Evolutionary conservation across 2,888 invertebrate genomes (phyloP), one percentile per base, ranked within the genome.

Genomic region (Spodoptera exigua): DNA sequence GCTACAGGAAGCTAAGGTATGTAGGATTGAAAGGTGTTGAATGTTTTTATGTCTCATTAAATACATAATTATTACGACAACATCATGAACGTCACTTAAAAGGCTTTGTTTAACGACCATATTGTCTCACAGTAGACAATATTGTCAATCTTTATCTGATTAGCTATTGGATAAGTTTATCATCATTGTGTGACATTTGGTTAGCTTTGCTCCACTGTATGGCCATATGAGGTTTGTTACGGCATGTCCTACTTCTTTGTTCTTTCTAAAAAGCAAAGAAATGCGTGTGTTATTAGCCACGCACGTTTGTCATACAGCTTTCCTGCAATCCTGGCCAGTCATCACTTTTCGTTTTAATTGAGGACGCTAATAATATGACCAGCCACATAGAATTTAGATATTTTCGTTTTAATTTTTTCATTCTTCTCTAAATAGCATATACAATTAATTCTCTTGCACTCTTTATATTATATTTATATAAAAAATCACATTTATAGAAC

Each of bases 1-100:
- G 85, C 89, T 71, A 80, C 90, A 94, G 93, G 94, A 82, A 87
- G 91, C 93, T 64, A 93, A 94, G 93, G 94, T 94, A 92, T 85
- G 91, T 91, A 61, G 49, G 54, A 62, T 73, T 79, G 44, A 45
- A 61, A 57, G 54, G 58, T 58, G 74, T 74, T 63, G 27, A 58
- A 66, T 54, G 51, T 64, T 58, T 59, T 71, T 56, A 21, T 54
- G 49, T 61, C 60, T 51, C 35, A 17, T 46, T 59, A 34, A 34
- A 37, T 37, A 49, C 14, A 63, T 60, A n/a, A n/a, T 35, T 59
- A 35, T 53, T 47, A 65, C 18, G 12, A 40, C 11, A 32, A 27
- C 47, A 32, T 44, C 35, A 64, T 53, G 45, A 21, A 52, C 65
- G 51, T 35, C 66, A 54, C 12, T 18, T 27, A 27, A 44, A 54